These are phyloP conservation scores for Drosophila navojoa DNA, from an alignment of 1,140 invertebrate species.

Conservation along the genomic window DNA sequence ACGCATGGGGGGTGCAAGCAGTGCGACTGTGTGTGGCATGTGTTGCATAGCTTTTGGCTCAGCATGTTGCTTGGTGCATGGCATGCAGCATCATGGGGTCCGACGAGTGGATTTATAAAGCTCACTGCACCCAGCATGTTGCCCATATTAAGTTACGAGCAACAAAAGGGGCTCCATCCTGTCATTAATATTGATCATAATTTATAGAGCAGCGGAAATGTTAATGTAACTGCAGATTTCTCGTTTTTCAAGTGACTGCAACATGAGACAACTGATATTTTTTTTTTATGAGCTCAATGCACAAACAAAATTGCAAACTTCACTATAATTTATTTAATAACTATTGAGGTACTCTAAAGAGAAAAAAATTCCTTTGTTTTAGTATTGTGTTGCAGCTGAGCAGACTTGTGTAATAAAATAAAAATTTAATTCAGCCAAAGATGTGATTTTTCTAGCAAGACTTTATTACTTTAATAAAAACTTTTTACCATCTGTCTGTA, in stretches of 20 bases:
- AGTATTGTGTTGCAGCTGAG: no score
- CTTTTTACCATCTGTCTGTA: no score
- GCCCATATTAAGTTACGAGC: conserved; percentile 41
- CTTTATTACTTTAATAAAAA: no score
- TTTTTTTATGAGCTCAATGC: not conserved
- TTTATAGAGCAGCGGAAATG: conserved; percentile 35
- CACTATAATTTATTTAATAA: no score
- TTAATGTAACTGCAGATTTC: conserved; percentile 18
- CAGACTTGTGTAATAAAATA: no score
- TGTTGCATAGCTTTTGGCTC: conserved; percentile 35
- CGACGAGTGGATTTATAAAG: conserved; percentile 42
- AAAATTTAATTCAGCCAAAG: no score
- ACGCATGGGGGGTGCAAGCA: not conserved
- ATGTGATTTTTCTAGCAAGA: no score
- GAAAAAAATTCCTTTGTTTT: no score
- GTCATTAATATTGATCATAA: conserved; percentile 32
- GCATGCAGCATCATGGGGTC: conserved; percentile 10
- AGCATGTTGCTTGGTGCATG: conserved; percentile 1
- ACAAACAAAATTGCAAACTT: not conserved
- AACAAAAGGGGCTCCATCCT: conserved; percentile 12
- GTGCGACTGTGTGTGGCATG: conserved; percentile 20
- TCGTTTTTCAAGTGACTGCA: not conserved
- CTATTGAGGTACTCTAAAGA: no score
- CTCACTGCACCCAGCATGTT: conserved; percentile 40
- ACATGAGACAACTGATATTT: not conserved